Percentiles rank a stretch among this genome's conserved stretches.
These are phyloP conservation scores for Meta bourneti DNA, from an alignment of 2,888 invertebrate species.

Conservation along the genomic window DNA sequence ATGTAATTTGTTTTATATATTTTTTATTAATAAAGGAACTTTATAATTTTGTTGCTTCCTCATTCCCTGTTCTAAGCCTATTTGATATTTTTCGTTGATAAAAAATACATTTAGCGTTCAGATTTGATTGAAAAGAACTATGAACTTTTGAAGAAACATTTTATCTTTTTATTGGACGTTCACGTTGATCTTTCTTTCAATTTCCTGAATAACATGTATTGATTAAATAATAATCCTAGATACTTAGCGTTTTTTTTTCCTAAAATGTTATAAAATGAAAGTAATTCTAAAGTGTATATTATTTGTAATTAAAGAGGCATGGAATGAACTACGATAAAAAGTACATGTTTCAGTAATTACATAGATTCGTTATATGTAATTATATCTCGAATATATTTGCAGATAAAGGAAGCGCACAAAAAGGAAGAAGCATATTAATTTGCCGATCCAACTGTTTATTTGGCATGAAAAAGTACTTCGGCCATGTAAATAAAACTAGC, in stretches of 20 bases:
- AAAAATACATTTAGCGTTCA: background rate
- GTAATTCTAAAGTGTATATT: background rate
- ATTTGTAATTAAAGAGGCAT: background rate
- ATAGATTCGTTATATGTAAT: background rate
- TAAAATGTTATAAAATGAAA: background rate
- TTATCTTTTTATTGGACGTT: background rate
- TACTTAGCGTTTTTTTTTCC: background rate
- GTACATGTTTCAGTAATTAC: too few species aligned
- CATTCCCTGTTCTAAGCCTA: background rate
- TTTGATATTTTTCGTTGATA: background rate
- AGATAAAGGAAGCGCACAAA: background rate
- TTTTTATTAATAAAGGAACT: too few species aligned
- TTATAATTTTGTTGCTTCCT: background rate
- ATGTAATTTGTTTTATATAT: too few species aligned
- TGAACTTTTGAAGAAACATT: background rate
- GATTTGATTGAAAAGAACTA: background rate
- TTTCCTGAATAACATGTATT: background rate
- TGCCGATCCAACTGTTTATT: background rate
- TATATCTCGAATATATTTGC: background rate
- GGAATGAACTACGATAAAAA: background rate
- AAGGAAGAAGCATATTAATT: background rate
- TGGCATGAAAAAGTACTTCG: background rate
- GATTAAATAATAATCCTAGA: background rate
- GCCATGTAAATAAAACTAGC: background rate
- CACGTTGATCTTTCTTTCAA: background rate